These are phyloP conservation scores for Xenops minutus DNA, from an alignment of 2,797 vertebrate genomes.

Conservation along the genomic window DNA sequence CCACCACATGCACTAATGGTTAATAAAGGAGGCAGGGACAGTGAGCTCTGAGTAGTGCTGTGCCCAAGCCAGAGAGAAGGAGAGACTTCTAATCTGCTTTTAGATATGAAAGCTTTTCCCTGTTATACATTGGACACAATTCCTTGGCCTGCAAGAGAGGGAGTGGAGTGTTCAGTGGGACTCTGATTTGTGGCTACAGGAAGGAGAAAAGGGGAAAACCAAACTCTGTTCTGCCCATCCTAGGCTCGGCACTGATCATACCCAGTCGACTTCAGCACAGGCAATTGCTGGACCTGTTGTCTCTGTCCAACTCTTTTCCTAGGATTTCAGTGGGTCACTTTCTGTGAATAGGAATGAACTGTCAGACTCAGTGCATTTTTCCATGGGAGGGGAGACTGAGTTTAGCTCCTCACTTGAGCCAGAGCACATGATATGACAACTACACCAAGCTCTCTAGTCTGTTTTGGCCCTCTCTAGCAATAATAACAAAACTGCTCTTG, in stretches of 20 bases:
- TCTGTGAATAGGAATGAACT: not conserved
- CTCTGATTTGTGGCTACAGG: not conserved
- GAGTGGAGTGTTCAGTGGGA: not conserved
- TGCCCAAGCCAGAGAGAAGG: not conserved
- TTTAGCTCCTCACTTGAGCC: not conserved
- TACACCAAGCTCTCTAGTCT: not conserved
- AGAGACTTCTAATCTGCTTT: not conserved
- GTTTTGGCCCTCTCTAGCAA: not conserved
- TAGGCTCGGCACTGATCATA: not conserved
- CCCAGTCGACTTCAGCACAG: not conserved
- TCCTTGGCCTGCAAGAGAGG: not conserved
- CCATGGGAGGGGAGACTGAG: not conserved
- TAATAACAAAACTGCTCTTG: not conserved
- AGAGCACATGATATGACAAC: not conserved
- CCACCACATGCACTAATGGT: not conserved
- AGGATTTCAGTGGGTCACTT: not conserved
- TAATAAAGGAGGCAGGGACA: not conserved
- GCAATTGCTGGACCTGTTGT: not conserved
- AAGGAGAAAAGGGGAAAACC: too few relatives aligned
- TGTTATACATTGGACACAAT: not conserved
- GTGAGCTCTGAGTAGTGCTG: not conserved
- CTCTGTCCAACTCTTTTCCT: not conserved
- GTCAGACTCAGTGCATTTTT: not conserved
- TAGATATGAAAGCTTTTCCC: not conserved
- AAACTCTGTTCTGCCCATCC: not conserved